Evolutionary conservation across 2,888 invertebrate genomes (phyloP).

Genomic region (Esperia sulphurella): DNA sequence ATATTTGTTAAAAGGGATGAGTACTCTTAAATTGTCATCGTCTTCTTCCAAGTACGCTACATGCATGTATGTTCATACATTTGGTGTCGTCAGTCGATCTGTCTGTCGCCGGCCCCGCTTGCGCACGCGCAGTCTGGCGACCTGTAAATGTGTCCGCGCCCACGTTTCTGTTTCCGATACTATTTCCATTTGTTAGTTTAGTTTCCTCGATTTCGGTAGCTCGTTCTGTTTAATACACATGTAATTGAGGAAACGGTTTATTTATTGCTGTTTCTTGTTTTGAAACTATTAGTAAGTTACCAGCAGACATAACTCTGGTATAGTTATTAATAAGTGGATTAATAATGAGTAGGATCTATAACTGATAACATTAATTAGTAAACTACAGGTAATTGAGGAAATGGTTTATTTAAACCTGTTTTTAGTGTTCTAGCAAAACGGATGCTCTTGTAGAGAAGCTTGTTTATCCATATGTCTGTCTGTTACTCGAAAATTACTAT

Average conservation of each 20-base stretch:
- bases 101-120: constrained; percentile 42
- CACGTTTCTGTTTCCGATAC: constrained; percentile 64
- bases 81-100: constrained; percentile 54
- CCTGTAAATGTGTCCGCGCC: constrained; percentile 62
- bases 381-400: too few species aligned
- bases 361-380: too few species aligned
- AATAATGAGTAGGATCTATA: too few species aligned
- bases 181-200: constrained; percentile 58
- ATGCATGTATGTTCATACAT: not conserved
- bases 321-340: too few species aligned
- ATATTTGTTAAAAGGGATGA: too few species aligned
- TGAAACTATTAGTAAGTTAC: not conserved
- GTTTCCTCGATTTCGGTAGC: constrained; percentile 37
- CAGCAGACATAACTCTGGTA: not conserved
- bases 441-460: too few species aligned
- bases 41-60: not conserved
- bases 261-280: not conserved
- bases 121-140: constrained; percentile 21
- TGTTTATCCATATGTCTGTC: too few species aligned
- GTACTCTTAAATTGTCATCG: not conserved
- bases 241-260: constrained; percentile 43
- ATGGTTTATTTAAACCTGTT: too few species aligned
- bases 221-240: constrained; percentile 29
- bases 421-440: too few species aligned
- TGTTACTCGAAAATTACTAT: too few species aligned